Base-by-base conservation (phyloP, 2,797 vertebrate genomes). In the Podarcis lilfordi region DNA sequence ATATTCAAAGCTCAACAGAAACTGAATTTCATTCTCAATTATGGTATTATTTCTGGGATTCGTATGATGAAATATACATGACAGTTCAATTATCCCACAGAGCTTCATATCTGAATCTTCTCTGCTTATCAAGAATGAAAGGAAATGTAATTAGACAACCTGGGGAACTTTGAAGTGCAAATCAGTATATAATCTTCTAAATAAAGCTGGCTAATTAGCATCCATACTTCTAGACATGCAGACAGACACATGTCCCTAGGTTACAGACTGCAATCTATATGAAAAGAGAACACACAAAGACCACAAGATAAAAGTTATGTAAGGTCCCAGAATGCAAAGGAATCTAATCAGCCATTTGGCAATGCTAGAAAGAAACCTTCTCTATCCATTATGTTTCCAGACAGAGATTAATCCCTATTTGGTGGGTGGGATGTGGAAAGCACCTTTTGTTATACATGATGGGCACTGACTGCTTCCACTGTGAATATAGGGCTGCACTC, bases 11-110 rank as follows among this genome's bases (percentile, higher is more conserved):
- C 8, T 2, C n/a, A 71, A 40, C 2, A 40, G 45, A 19, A 91
- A 88, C 2, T 80, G 17, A 1, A 84, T 11, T 80, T 40, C 3
- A 32, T 1, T 0, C 59, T 89, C 17, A 91, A n/a, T 79, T 40
- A 75, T 6, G 80, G 83, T 35, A 86, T 86, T 1, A 69, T 76
- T 86, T 93, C 88, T 40, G 64, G 0, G 45, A 13, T 80, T 82
- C 5, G 1, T 88, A 61, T 61, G 43, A 87, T 69, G 27, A 92
- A 89, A 86, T 66, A 25, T 1, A 80, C 64, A 27, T 35, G 55
- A 77, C 23, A 72, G 74, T 82, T 85, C 68, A 85, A 7, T 2
- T 32, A 89, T 37, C 1, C 17, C 80, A 21, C 5, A 81, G 27
- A 92, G 82, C 66, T 71, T 84, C 37, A 19, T 2, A 78, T 61